Base-by-base conservation (phyloP, 2,797 vertebrate genomes). In the Morelia viridis region DNA sequence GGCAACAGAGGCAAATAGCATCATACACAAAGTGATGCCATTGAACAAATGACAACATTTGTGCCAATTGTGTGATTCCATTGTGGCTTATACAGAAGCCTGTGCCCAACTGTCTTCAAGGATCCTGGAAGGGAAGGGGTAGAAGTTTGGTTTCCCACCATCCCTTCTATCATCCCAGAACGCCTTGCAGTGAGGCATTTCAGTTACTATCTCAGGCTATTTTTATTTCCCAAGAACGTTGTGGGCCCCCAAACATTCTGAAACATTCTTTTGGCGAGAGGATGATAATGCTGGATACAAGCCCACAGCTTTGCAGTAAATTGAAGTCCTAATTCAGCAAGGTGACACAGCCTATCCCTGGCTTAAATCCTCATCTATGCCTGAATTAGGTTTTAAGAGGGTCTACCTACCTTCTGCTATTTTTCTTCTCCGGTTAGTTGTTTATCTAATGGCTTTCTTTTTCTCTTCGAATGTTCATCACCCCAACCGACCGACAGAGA, bases 361-460 rank as follows among this genome's bases (percentile, higher is more conserved):
- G 8, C 19, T 80, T 80, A 80, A 80, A 80, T 24, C 35, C 35
- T 80, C 71, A 80, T 80, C 71, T 11, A 19, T 24, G 35, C 71
- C 19, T 24, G 35, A 46, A 46, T 80, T 80, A 46, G 71, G 24
- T 80, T 58, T 86, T 60, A 60, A 60, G n/a, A 4, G 13, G n/a
- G n/a, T 57, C 19, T 35, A 19, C 17, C n/a, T 5, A 0, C n/a
- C n/a, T 86, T 86, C 15, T 31, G 9, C 85, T 60, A 35, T 31
- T 60, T 58, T 60, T 58, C 57, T 80, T 80, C 71, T 11, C 71
- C 71, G 5, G 35, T 80, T 86, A 22, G 56, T n/a, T 60, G n/a
- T 86, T 86, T 58, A n/a, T 86, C n/a, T 87, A 60, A 87, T 19
- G 58, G 85, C n/a, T 87, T 35, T 87, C 57, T 87, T 35, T 60